Conservation (phyloP, 2,797 vertebrate genomes). For the Cirrhinus molitorella region DNA sequence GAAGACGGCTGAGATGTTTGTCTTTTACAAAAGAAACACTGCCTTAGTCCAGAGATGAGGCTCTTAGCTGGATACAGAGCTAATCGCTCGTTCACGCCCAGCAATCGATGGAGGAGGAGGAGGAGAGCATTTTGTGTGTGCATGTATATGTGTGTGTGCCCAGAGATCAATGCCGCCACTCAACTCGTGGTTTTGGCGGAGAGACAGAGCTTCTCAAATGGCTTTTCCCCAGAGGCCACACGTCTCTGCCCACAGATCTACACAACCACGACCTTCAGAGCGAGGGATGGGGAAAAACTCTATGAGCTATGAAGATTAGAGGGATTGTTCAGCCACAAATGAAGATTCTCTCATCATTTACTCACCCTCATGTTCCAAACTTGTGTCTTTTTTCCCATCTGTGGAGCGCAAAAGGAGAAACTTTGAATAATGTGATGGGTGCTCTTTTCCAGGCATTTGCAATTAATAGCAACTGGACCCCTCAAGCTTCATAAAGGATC, state of each 20-base stretch:
- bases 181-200: constrained; percentile 33
- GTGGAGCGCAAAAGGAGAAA: neutral
- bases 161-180: constrained; percentile 28
- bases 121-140: constrained; percentile 8
- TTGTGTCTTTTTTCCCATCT: neutral
- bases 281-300: constrained; percentile 4
- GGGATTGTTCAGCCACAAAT: constrained; percentile 12
- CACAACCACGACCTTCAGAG: constrained; percentile 35
- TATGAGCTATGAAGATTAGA: constrained; percentile 3
- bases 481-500: neutral
- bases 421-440: neutral
- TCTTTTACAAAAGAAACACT: constrained; percentile 35
- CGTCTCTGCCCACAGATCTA: constrained; percentile 25
- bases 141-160: constrained; percentile 8
- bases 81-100: constrained; percentile 36
- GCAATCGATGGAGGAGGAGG: constrained; percentile 41
- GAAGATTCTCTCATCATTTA: neutral
- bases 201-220: constrained; percentile 23
- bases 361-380: neutral
- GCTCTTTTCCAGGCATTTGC: neutral
- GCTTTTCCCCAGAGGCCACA: constrained; percentile 38
- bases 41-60: constrained; percentile 31
- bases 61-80: constrained; percentile 36
- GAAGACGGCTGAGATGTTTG: constrained; percentile 20
- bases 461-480: neutral